A percentile compares a stretch with the other conserved stretches of the same genome.
Conservation (phyloP, 2,888 invertebrate genomes). For the Amphipyra berbera region DNA sequence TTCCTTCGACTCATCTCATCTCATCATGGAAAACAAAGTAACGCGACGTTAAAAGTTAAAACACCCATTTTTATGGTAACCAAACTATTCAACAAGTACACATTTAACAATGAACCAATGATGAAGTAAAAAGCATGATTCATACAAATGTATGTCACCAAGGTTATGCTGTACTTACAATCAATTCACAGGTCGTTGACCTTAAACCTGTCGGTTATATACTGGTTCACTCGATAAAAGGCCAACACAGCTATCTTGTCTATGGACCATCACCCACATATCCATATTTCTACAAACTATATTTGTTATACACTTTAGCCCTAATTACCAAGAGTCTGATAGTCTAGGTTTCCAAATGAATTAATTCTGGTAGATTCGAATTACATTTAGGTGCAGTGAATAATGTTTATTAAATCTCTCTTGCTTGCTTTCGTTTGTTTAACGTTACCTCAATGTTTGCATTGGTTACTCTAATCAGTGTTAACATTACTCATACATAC, state of each 20-base stretch:
- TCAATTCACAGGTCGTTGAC: conserved; percentile 66
- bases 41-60: conserved; percentile 2
- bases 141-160: conserved; percentile 62
- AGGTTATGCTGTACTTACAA: conserved; percentile 60
- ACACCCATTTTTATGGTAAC: conserved; percentile 1
- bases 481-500: conserved; percentile 5
- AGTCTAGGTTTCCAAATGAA: neutral
- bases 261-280: conserved; percentile 7
- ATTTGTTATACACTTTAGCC: too few relatives aligned
- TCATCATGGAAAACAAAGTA: neutral
- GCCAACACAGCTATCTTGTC: conserved; percentile 5
- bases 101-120: conserved; percentile 18
- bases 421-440: neutral
- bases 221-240: conserved; percentile 52
- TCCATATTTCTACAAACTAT: too few relatives aligned
- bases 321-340: too few relatives aligned
- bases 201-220: conserved; percentile 62
- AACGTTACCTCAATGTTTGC: neutral
- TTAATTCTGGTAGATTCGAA: conserved; percentile 1
- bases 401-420: conserved; percentile 3
- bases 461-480: neutral
- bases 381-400: neutral
- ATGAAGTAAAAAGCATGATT: conserved; percentile 43
- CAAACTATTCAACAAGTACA: conserved; percentile 9
- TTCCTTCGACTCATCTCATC: conserved; percentile 12